These are phyloP conservation scores for Progne subis DNA, from an alignment of 2,113 vertebrate genomes.

Conservation along the genomic window DNA sequence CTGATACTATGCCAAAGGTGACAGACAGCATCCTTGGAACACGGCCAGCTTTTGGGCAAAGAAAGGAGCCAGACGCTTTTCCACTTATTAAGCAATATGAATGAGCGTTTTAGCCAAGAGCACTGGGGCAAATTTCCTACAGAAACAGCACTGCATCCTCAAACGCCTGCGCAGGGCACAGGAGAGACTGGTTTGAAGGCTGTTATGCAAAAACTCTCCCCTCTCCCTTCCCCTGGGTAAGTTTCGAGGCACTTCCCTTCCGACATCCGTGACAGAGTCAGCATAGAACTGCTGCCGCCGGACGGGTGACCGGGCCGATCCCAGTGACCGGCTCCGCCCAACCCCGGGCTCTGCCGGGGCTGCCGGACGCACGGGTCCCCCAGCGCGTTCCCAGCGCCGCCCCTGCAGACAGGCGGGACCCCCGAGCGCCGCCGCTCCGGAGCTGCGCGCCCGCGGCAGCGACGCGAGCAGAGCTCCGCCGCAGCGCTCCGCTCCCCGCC, in stretches of 20 bases:
- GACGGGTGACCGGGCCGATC: neutral
- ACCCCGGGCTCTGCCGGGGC: fast-evolving
- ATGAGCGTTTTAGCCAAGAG: neutral
- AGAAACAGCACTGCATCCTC: neutral
- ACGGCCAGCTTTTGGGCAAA: neutral
- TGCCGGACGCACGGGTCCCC: neutral
- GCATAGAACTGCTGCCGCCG: neutral
- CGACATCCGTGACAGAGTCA: neutral
- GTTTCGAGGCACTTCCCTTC: neutral
- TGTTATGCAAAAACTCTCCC: neutral
- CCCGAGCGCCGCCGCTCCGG: neutral
- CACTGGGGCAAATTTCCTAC: neutral
- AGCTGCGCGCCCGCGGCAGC: too few species aligned
- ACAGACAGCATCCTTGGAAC: neutral
- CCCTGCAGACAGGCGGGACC: fast-evolving
- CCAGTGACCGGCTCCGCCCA: neutral
- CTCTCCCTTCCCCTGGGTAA: neutral
- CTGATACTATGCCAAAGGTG: neutral
- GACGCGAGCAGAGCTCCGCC: too few species aligned
- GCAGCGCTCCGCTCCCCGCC: too few species aligned
- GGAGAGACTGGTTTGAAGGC: neutral
- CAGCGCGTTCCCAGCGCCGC: neutral
- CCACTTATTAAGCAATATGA: neutral
- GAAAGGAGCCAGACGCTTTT: neutral
- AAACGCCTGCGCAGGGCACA: neutral